These are phyloP conservation scores for Pristis pectinata DNA, from an alignment of 2,797 vertebrate genomes.

Conservation along the genomic window DNA sequence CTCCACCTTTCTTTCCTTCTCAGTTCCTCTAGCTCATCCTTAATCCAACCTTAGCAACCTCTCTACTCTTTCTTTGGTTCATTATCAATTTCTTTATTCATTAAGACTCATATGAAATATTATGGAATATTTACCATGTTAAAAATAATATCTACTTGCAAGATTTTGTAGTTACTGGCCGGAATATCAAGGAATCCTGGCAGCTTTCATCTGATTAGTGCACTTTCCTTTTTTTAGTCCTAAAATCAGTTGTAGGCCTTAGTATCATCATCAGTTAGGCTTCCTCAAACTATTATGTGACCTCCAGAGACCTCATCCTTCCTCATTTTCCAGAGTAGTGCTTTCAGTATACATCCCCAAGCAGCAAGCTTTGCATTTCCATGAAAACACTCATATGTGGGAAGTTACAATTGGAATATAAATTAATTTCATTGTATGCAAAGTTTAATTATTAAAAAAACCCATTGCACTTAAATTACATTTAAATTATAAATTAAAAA, in stretches of 20 bases:
- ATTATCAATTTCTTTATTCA: not conserved
- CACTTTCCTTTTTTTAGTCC: too few species aligned
- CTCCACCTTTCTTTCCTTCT: too few species aligned
- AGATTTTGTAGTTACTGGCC: not conserved
- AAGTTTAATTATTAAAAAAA: not conserved
- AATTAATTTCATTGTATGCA: constrained; percentile 10
- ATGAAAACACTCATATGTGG: not conserved
- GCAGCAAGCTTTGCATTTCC: not conserved
- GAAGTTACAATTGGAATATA: not conserved
- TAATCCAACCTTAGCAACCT: not conserved
- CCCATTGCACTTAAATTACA: not conserved
- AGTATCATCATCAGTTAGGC: not conserved
- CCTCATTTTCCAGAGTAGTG: not conserved
- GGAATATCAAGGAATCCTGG: not conserved
- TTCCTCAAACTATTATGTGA: not conserved
- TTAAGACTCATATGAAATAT: not conserved
- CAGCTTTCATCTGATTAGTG: not conserved
- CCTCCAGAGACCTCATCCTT: not conserved
- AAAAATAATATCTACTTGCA: not conserved
- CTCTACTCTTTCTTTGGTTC: not conserved
- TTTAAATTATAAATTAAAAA: not conserved
- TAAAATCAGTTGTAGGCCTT: not conserved
- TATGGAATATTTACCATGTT: not conserved
- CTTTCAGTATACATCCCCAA: not conserved
- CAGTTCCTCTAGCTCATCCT: not conserved